phyloP scores from a whole-genome alignment of 2,888 invertebrate genomes.

The Lasioglossum leucozonium region DNA sequence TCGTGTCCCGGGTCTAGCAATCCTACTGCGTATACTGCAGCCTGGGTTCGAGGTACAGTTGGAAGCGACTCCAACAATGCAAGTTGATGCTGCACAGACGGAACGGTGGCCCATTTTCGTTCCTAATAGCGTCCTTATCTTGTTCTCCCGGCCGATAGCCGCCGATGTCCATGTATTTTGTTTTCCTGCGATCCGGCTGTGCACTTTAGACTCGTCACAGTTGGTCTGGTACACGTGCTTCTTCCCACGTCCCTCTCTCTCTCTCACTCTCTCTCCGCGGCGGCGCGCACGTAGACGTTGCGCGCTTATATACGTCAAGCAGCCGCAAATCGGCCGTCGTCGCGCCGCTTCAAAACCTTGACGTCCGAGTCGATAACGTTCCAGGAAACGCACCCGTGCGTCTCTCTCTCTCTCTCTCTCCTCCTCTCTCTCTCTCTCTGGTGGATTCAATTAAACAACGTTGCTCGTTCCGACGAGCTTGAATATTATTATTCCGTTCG shows the following conservation, averaged over 20 bases:
- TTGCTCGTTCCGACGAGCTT: neutral
- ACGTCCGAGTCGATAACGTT: constrained; percentile 50
- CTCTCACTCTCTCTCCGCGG: neutral
- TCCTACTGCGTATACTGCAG: neutral
- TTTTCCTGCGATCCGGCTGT: constrained; percentile 40
- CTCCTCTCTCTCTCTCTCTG: neutral
- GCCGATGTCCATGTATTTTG: constrained; percentile 38
- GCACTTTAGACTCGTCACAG: constrained; percentile 64
- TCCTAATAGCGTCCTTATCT: constrained; percentile 53
- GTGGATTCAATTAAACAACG: constrained; percentile 16
- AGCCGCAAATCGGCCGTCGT: constrained; percentile 46
- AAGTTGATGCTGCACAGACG: neutral
- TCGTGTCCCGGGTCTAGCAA: neutral
- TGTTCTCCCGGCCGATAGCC: constrained; percentile 26
- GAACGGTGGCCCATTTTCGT: constrained; percentile 45
- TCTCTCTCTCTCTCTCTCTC: constrained; percentile 5
- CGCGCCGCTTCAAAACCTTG: constrained; percentile 40
- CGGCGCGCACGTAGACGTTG: constrained; percentile 11
- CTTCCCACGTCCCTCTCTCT: constrained; percentile 34
- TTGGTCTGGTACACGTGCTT: constrained; percentile 45
- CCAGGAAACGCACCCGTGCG: constrained; percentile 46
- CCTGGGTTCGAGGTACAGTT: neutral
- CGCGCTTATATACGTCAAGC: constrained; percentile 25
- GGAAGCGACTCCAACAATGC: neutral
- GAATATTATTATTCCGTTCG: neutral